These are phyloP conservation scores for Ophion costatus DNA, from an alignment of 2,888 invertebrate genomes.

Conservation along the genomic window DNA sequence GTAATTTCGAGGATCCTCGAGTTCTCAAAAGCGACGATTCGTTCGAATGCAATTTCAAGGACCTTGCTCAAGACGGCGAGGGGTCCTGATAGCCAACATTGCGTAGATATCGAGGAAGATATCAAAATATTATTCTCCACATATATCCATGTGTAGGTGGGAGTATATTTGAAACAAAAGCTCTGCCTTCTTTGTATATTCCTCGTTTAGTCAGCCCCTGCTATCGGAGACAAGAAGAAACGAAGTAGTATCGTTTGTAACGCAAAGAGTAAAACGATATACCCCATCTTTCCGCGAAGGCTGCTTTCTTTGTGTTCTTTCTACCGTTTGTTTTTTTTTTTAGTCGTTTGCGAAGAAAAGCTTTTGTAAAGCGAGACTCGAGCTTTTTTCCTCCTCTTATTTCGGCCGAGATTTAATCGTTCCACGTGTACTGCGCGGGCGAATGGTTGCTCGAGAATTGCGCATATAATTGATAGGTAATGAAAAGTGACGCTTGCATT, in stretches of 20 bases:
- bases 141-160: background rate
- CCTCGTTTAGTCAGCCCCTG: conserved; percentile 40
- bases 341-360: conserved; percentile 8
- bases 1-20: background rate
- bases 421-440: background rate
- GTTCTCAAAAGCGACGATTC: background rate
- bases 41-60: background rate
- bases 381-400: background rate
- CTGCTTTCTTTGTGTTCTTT: conserved; percentile 17
- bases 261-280: conserved; percentile 71
- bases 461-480: too few species aligned
- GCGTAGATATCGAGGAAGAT: background rate
- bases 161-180: conserved; percentile 31
- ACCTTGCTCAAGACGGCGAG: background rate
- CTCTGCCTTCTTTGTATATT: conserved; percentile 31
- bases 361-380: conserved; percentile 31
- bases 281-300: conserved; percentile 27
- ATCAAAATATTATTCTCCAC: background rate
- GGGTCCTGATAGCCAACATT: background rate
- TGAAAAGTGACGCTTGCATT: too few species aligned
- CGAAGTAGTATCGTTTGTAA: conserved; percentile 71
- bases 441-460: too few species aligned
- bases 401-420: conserved; percentile 1
- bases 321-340: background rate
- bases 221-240: conserved; percentile 47